Evolutionary conservation across 2,797 vertebrate species (phyloP), one percentile per base, ranked within the genome.

Genomic region (Hipposideros larvatus): DNA sequence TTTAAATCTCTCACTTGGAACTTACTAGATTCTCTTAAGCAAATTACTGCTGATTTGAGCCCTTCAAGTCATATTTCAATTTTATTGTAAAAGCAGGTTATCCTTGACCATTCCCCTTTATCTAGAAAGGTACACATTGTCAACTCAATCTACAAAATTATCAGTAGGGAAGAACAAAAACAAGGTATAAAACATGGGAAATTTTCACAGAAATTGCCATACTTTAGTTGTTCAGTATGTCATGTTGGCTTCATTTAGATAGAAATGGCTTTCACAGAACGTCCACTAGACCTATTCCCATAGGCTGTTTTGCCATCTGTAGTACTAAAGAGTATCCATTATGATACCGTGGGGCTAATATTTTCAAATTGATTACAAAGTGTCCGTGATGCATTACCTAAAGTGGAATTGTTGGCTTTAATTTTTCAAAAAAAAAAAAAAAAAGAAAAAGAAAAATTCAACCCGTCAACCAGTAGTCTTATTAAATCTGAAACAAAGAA

Each of bases 271-370:
- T 98, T 97, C 97, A 89, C 96, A 97, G 97, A 98, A 97, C 97
- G 95, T 97, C 97, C 96, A 98, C 91, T 92, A 97, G 97, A 98
- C 94, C 70, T 93, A 94, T 78, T 98, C 96, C 93, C 96, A 97
- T 95, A 97, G 97, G 95, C 98, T 98, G 98, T 98, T 98, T 98
- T 98, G 95, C 98, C 98, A 98, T 98, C 98, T 98, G 98, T 96
- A 97, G 96, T 96, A 98, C 98, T 98, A 98, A 98, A 98, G 95
- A 94, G 96, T 97, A 96, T 93, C 92, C 87, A 96, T 97, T 98
- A 98, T 93, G 51, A 92, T 97, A 87, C 73, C 80, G 96, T 61
- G 85, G 92, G 97, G 97, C 96, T 98, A 97, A 97, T 97, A 78
- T 98, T 97, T 98, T 37, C n/a, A 96, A 98, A 97, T 90, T 96